Evolutionary conservation across 1,140 invertebrate genomes (phyloP).

Genomic region (Saxidomus purpurata): DNA sequence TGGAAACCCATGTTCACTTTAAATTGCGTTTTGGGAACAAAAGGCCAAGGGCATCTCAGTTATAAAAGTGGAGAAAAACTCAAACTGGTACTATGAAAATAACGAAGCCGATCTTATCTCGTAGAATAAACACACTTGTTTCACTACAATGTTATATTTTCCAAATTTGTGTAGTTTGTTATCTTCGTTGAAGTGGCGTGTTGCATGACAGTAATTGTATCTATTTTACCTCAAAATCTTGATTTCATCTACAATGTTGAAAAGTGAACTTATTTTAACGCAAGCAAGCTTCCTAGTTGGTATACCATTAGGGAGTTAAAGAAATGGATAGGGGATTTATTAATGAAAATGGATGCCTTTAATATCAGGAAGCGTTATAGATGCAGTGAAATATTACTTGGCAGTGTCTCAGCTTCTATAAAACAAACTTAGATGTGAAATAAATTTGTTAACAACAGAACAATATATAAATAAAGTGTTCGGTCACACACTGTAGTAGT

Average conservation of each 20-base stretch:
- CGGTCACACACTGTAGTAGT: no score
- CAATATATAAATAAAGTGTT: no score
- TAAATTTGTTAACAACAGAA: no score
- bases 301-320: not conserved
- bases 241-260: not conserved
- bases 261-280: conserved; percentile 3
- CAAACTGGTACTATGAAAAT: not conserved
- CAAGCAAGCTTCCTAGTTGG: no score
- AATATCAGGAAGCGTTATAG: no score
- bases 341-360: no score
- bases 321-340: not conserved
- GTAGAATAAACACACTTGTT: conserved; percentile 28
- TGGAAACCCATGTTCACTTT: no score
- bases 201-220: conserved; percentile 9
- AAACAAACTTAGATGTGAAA: no score
- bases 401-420: no score
- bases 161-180: conserved; percentile 29
- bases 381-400: no score
- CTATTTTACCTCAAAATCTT: not conserved
- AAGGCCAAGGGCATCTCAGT: not conserved
- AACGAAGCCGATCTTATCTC: conserved; percentile 32
- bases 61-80: not conserved
- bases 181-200: not conserved
- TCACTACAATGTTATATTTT: conserved; percentile 4
- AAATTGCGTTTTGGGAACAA: not conserved